Conservation (phyloP, 53 echinoderm and acorn worm species). For the Luidia sarsii region DNA sequence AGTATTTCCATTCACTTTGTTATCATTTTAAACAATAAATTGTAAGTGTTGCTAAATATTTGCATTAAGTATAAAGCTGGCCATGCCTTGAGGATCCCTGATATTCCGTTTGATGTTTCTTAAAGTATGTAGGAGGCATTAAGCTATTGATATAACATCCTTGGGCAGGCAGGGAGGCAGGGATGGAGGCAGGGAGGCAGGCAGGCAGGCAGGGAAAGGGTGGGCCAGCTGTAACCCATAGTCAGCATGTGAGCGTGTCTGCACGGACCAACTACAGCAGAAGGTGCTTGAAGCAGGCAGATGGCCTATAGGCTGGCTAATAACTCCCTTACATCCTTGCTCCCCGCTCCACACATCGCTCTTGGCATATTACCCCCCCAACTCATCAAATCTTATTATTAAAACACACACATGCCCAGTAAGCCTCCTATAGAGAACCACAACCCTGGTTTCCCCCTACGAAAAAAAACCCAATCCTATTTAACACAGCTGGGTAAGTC, state of each 20-base stretch:
- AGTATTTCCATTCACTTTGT: constrained; percentile 44
- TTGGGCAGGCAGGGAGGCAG: constrained; percentile 18
- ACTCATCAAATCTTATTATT: constrained; percentile 61
- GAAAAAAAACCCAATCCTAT: constrained; percentile 53
- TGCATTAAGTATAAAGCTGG: constrained; percentile 47
- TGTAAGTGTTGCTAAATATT: constrained; percentile 62
- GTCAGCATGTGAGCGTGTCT: background rate
- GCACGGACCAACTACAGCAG: background rate
- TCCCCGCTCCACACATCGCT: constrained; percentile 4
- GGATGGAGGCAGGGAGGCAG: no score
- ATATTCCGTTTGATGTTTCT: constrained; percentile 44
- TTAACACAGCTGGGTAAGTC: constrained; percentile 50
- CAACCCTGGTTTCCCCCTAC: constrained; percentile 18
- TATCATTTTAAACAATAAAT: constrained; percentile 61
- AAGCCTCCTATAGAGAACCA: constrained; percentile 43
- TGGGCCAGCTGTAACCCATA: no score
- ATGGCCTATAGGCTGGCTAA: constrained; percentile 30
- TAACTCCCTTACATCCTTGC: background rate
- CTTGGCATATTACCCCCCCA: constrained; percentile 44
- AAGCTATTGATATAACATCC: constrained; percentile 57
- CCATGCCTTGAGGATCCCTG: constrained; percentile 35
- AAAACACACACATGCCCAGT: constrained; percentile 46
- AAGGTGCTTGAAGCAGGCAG: constrained; percentile 15
- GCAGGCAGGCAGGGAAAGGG: no score
- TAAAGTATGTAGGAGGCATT: constrained; percentile 44